Evolutionary conservation across 2,888 invertebrate genomes (phyloP).

Genomic region (Anticlea derivata): DNA sequence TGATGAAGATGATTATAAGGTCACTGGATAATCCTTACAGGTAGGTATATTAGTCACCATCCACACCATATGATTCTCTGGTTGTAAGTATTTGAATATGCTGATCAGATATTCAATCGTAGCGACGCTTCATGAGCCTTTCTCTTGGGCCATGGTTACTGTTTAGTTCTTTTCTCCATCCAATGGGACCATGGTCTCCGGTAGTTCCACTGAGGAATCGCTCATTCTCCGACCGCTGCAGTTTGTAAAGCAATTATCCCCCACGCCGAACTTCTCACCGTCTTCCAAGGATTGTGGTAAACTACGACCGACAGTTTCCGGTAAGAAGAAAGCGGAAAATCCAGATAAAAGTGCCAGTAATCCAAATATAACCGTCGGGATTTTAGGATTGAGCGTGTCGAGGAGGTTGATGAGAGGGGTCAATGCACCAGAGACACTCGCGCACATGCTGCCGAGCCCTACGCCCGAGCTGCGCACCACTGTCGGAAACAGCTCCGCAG

Average conservation of each 20-base stretch:
- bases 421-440: constrained; percentile 91
- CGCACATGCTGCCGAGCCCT: constrained; percentile 93
- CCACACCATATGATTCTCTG: neutral
- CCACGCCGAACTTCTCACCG: constrained; percentile 92
- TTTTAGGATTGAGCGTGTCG: constrained; percentile 90
- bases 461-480: constrained; percentile 93
- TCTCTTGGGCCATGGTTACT: constrained; percentile 1
- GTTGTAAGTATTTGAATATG: neutral
- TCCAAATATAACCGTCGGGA: constrained; percentile 91
- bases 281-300: constrained; percentile 93
- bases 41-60: too few relatives aligned
- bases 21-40: too few relatives aligned
- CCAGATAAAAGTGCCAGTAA: constrained; percentile 89
- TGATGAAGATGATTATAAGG: too few relatives aligned
- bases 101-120: neutral
- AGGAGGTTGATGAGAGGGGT: constrained; percentile 91
- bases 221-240: constrained; percentile 80
- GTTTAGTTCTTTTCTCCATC: constrained; percentile 63
- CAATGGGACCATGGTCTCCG: constrained; percentile 75
- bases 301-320: constrained; percentile 91
- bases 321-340: constrained; percentile 88
- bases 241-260: constrained; percentile 91
- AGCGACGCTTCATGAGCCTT: neutral
- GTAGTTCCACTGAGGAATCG: constrained; percentile 59
- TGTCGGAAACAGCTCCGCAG: constrained; percentile 93